phyloP scores from a whole-genome alignment of 2,888 invertebrate species.

The Machimus rusticus region DNA sequence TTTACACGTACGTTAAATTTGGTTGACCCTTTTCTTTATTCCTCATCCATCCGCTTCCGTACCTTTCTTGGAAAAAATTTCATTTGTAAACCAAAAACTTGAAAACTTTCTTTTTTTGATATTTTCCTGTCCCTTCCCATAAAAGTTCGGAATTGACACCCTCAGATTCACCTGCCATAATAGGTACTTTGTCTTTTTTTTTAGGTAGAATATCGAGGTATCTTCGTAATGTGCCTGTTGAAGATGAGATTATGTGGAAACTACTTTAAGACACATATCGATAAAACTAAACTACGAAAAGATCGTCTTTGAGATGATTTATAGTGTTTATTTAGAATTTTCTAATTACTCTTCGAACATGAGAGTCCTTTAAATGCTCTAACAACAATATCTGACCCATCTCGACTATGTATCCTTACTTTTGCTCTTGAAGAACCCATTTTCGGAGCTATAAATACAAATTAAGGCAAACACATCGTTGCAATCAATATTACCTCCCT shows the following conservation, averaged over 20 bases:
- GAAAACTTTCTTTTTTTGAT: neutral
- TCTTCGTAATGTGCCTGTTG: neutral
- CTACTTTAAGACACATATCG: neutral
- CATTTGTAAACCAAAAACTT: neutral
- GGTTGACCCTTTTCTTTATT: neutral
- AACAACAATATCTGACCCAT: neutral
- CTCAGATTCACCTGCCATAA: neutral
- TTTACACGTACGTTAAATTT: neutral
- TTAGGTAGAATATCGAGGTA: neutral
- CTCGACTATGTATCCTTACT: neutral
- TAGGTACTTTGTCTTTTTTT: neutral
- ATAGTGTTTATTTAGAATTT: neutral
- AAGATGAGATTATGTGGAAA: neutral
- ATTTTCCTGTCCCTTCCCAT: neutral
- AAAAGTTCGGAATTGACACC: neutral
- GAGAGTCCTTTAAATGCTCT: too few species aligned
- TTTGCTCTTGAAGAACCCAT: neutral
- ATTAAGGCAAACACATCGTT: neutral
- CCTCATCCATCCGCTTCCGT: neutral
- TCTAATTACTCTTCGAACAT: too few species aligned
- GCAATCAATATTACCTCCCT: neutral
- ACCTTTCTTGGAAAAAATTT: neutral
- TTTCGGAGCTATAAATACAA: neutral
- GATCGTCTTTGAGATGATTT: neutral
- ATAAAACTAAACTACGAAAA: neutral